Conservation (phyloP, 2,797 vertebrate species). For the Rhynchonycteris naso region DNA sequence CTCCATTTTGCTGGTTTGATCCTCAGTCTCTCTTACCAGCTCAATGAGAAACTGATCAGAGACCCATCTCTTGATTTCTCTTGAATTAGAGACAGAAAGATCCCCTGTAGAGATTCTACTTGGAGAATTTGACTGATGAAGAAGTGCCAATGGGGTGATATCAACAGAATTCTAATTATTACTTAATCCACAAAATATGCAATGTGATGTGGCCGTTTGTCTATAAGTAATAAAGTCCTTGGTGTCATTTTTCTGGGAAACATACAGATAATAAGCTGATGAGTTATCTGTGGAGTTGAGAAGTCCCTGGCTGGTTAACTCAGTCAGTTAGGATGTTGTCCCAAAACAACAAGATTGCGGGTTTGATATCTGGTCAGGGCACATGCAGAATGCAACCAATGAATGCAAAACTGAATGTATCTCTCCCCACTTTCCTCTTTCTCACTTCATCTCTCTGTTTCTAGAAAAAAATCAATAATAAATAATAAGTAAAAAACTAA, state of each 20-base stretch:
- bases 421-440: no score
- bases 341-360: no score
- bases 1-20: no score
- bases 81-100: background rate
- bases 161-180: background rate
- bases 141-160: no score
- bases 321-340: no score
- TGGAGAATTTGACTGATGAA: background rate
- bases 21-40: background rate
- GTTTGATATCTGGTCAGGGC: no score
- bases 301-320: background rate
- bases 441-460: no score
- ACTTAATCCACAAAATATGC: background rate
- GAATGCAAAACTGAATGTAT: no score
- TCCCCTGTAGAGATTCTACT: background rate
- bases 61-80: background rate
- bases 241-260: background rate
- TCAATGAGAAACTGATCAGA: background rate
- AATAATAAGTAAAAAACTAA: no score
- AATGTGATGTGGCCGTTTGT: accelerated
- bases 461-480: no score
- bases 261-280: background rate
- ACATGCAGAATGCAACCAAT: no score
- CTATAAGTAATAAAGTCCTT: background rate
- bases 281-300: background rate